A percentile compares a stretch with the other conserved stretches of the same genome.
Evolutionary conservation across 2,113 vertebrate genomes (phyloP).

Genomic region (Chinchilla lanigera): DNA sequence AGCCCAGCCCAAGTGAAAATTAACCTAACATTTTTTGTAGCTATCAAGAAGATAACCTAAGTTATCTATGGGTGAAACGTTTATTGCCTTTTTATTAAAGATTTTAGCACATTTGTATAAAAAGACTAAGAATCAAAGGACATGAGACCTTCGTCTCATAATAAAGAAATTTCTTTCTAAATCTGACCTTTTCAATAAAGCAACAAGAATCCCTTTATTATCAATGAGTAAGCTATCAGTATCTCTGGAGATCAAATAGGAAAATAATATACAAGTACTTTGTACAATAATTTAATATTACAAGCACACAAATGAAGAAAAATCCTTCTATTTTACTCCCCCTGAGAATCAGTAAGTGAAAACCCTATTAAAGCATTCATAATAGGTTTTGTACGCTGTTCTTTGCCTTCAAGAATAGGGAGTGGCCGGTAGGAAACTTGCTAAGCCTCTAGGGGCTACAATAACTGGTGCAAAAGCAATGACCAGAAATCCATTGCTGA

Average conservation of each 20-base stretch:
- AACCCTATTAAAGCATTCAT: background rate
- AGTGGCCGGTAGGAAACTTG: background rate
- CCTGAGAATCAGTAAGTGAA: background rate
- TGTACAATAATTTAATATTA: background rate
- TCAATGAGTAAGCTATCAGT: background rate
- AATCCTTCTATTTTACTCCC: slow-evolving; percentile 9
- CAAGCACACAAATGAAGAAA: background rate
- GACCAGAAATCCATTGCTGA: slow-evolving; percentile 43
- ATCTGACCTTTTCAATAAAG: background rate
- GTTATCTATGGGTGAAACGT: background rate
- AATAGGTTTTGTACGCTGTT: background rate
- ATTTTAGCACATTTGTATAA: slow-evolving; percentile 32
- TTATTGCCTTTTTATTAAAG: slow-evolving; percentile 13
- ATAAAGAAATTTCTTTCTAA: background rate
- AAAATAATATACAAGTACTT: background rate
- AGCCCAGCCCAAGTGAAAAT: background rate
- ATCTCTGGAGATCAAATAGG: background rate
- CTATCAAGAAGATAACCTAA: background rate
- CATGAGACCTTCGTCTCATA: background rate
- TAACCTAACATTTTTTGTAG: slow-evolving; percentile 23
- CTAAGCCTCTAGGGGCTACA: background rate
- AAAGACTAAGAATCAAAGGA: background rate
- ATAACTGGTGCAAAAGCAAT: slow-evolving; percentile 7
- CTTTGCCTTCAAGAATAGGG: background rate
- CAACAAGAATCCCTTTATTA: background rate